These are phyloP conservation scores for Actinostola sp. DNA, from an alignment of 92 coral and sea anemone genomes.

Conservation along the genomic window DNA sequence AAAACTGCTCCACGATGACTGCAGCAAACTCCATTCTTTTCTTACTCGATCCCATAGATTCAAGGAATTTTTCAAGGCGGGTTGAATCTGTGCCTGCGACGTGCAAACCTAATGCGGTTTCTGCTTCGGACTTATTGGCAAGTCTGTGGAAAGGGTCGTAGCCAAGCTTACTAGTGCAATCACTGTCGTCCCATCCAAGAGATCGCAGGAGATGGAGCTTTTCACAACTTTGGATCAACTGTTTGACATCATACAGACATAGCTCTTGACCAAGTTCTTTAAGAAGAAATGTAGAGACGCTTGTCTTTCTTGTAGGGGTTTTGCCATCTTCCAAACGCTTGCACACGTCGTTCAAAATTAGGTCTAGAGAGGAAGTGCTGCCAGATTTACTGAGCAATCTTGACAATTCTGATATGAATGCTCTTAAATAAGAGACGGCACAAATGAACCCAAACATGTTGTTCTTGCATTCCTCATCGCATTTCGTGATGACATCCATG, in stretches of 20 bases:
- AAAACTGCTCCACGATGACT: conserved; percentile 64
- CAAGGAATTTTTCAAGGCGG: conserved; percentile 30
- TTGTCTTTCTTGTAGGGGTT: conserved; percentile 19
- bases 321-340: conserved; percentile 34
- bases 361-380: conserved; percentile 29
- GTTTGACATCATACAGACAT: conserved; percentile 61
- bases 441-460: conserved; percentile 60
- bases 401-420: conserved; percentile 65
- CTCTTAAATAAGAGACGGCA: conserved; percentile 78
- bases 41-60: conserved; percentile 30
- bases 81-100: conserved; percentile 29
- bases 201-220: conserved; percentile 50
- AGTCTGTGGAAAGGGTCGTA: conserved; percentile 56
- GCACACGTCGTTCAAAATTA: conserved; percentile 63
- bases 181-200: conserved; percentile 43
- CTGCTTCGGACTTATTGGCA: conserved; percentile 35
- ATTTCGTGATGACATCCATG: conserved; percentile 30
- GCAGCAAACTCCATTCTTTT: conserved; percentile 58
- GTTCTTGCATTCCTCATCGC: conserved; percentile 34
- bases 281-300: conserved; percentile 58
- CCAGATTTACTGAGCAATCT: conserved; percentile 40
- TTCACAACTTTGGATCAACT: conserved; percentile 47
- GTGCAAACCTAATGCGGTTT: conserved; percentile 56
- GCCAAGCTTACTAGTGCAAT: conserved; percentile 48
- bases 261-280: conserved; percentile 71